These are phyloP conservation scores for Gambusia holbrooki DNA, from an alignment of 2,113 vertebrate species.

Conservation along the genomic window DNA sequence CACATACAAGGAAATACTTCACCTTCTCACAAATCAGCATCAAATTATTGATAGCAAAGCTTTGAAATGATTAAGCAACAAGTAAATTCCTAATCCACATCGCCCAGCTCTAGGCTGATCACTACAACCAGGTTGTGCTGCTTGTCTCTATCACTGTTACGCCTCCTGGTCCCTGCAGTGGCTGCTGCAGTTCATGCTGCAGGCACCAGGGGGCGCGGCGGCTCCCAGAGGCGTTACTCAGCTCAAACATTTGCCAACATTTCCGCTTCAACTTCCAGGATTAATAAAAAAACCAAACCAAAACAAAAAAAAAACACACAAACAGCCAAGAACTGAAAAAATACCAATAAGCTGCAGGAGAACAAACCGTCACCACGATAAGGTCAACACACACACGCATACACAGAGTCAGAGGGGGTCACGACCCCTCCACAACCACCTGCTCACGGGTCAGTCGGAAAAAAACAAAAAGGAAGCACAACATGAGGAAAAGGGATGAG, in stretches of 20 bases:
- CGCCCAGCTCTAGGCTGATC: neutral
- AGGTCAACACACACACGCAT: constrained; percentile 38
- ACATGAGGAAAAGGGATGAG: constrained; percentile 63
- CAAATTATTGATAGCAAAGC: too few relatives aligned
- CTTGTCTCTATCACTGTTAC: neutral
- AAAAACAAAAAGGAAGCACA: constrained; percentile 60
- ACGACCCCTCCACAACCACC: constrained; percentile 27
- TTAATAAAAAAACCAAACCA: constrained; percentile 8
- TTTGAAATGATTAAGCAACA: too few relatives aligned
- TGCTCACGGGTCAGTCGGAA: constrained; percentile 52
- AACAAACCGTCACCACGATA: constrained; percentile 52
- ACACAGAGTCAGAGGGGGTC: constrained; percentile 14
- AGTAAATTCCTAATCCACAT: too few relatives aligned
- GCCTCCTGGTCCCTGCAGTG: too few relatives aligned
- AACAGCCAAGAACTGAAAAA: constrained; percentile 76
- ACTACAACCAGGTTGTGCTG: neutral
- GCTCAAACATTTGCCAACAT: constrained; percentile 13
- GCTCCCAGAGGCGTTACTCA: constrained; percentile 62
- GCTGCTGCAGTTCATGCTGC: neutral
- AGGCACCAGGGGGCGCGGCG: neutral
- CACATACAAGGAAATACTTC: too few relatives aligned
- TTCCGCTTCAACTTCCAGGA: constrained; percentile 34
- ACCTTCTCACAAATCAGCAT: too few relatives aligned
- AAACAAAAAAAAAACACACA: constrained; percentile 46
- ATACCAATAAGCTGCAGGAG: constrained; percentile 68